Evolutionary conservation across 1,140 invertebrate genomes (phyloP).

Genomic region (Drosophila arawakana): DNA sequence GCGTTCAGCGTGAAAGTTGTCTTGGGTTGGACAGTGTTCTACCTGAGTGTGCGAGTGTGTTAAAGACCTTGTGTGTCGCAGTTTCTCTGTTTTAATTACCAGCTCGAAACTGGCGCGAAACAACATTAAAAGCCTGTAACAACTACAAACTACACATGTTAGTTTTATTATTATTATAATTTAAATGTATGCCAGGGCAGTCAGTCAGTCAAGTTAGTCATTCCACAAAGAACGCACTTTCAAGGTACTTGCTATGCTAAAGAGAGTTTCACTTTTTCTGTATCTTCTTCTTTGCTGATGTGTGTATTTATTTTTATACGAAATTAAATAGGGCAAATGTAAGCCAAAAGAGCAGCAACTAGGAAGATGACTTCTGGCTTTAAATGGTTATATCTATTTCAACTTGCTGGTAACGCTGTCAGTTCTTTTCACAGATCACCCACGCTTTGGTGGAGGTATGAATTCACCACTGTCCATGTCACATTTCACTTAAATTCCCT

Average conservation of each 20-base stretch:
- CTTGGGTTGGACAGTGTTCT: conserved; percentile 31
- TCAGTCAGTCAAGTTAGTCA: too few relatives aligned
- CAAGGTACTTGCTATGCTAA: conserved; percentile 40
- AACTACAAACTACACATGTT: not conserved
- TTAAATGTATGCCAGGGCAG: conserved; percentile 46
- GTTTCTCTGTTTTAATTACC: conserved; percentile 52
- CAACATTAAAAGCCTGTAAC: conserved; percentile 17
- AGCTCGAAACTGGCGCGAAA: not conserved
- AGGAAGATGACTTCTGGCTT: not conserved
- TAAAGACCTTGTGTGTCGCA: conserved; percentile 46
- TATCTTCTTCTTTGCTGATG: conserved; percentile 23
- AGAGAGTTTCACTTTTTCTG: conserved; percentile 73
- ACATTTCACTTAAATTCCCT: too few relatives aligned
- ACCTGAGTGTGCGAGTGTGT: conserved; percentile 1
- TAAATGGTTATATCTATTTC: not conserved
- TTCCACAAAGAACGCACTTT: conserved; percentile 7
- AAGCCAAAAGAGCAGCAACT: not conserved
- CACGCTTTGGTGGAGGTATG: not conserved
- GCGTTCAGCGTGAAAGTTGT: conserved; percentile 53
- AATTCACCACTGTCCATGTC: too few relatives aligned
- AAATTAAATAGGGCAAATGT: conserved; percentile 12
- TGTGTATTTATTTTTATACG: conserved; percentile 3
- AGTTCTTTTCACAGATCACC: not conserved
- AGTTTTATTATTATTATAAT: conserved; percentile 2
- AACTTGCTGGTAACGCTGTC: not conserved